phyloP scores from a whole-genome alignment of 2,113 vertebrate species.

The Cynocephalus volans region DNA sequence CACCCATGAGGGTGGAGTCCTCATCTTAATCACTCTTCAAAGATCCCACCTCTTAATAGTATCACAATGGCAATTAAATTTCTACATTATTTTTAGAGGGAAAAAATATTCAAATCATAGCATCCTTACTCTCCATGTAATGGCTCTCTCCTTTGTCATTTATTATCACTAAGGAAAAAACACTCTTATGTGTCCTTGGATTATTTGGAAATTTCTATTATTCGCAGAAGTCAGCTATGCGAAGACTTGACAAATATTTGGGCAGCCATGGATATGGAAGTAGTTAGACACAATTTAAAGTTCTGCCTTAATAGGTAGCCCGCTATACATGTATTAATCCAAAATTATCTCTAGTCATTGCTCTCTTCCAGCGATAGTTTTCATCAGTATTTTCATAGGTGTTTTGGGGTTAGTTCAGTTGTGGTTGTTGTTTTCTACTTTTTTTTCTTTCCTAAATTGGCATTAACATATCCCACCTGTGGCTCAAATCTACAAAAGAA shows the following conservation, averaged over 20 bases:
- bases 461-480: neutral
- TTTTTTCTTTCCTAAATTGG: neutral
- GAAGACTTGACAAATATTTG: constrained; percentile 17
- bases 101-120: neutral
- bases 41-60: neutral
- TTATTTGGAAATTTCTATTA: neutral
- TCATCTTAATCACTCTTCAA: neutral
- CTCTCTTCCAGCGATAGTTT: neutral
- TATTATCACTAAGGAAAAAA: neutral
- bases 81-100: neutral
- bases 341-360: neutral
- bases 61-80: neutral
- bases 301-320: neutral
- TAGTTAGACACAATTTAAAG: neutral
- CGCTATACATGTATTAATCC: neutral
- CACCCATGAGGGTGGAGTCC: neutral
- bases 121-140: no score
- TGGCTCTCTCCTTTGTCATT: neutral
- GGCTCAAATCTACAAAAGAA: neutral
- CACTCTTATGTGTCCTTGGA: neutral
- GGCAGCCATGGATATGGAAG: neutral
- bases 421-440: neutral
- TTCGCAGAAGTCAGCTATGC: neutral
- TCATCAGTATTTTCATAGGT: neutral
- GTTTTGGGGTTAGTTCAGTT: neutral